A percentile compares a stretch with the other conserved stretches of the same genome.
These are phyloP conservation scores for Protodeltote pygarga DNA, from an alignment of 2,888 invertebrate genomes.

Conservation along the genomic window DNA sequence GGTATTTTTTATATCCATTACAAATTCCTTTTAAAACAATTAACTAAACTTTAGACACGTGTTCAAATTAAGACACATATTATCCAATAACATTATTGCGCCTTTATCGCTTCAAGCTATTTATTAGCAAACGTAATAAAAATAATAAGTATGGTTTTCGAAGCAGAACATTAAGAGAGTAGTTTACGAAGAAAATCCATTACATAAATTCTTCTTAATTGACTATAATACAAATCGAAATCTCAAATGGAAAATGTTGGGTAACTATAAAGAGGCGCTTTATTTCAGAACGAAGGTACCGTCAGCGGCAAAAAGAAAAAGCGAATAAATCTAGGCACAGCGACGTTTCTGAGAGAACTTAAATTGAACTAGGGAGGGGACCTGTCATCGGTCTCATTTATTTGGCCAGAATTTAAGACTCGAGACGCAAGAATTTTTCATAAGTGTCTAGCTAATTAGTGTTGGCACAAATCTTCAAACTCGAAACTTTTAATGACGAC, in stretches of 20 bases:
- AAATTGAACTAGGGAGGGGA: conserved; percentile 36
- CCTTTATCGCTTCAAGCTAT: too few species aligned
- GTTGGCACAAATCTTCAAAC: conserved; percentile 82
- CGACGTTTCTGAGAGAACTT: conserved; percentile 34
- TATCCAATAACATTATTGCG: too few species aligned
- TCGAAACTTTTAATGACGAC: conserved; percentile 84
- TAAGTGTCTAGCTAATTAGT: conserved; percentile 82
- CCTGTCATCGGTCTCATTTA: conserved; percentile 44
- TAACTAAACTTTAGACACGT: too few species aligned
- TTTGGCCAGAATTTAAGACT: conserved; percentile 51
- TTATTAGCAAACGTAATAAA: too few species aligned
- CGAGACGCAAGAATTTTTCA: conserved; percentile 59
- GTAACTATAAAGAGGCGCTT: conserved; percentile 38
- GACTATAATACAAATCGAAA: conserved; percentile 3
- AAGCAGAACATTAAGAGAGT: too few species aligned
- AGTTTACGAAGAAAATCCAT: too few species aligned
- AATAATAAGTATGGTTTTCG: too few species aligned
- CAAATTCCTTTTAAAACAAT: too few species aligned
- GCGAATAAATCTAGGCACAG: conserved; percentile 27
- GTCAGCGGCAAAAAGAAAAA: conserved; percentile 20
- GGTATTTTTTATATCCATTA: too few species aligned
- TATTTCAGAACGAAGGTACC: conserved; percentile 30
- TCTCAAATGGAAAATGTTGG: conserved; percentile 18
- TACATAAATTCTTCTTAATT: too few species aligned
- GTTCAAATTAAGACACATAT: too few species aligned